Conservation (phyloP, 2,113 vertebrate genomes). For the Collichthys lucidus region DNA sequence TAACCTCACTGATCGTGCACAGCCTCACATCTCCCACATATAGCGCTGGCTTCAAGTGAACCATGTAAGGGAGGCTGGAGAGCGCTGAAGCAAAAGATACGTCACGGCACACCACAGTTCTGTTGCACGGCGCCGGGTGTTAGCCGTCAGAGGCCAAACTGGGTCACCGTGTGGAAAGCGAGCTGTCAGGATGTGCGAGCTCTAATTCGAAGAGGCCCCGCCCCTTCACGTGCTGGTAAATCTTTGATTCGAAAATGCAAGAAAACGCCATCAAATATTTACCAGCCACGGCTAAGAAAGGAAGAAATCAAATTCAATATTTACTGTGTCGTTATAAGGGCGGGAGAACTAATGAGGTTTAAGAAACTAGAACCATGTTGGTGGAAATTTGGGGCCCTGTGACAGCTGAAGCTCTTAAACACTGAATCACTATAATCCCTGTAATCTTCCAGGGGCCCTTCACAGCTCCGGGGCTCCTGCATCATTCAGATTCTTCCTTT, state of each 20-base stretch:
- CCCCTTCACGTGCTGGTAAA: slow-evolving; percentile 64
- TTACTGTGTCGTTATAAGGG: slow-evolving; percentile 64
- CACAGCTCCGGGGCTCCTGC: neutral
- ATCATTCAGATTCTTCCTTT: neutral
- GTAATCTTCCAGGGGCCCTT: neutral
- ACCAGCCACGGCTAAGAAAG: slow-evolving; percentile 67
- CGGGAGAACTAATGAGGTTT: slow-evolving; percentile 52
- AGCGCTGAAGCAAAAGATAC: slow-evolving; percentile 26
- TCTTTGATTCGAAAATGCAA: slow-evolving; percentile 74
- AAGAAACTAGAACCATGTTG: slow-evolving; percentile 17
- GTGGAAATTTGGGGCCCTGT: neutral
- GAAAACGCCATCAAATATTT: slow-evolving; percentile 77
- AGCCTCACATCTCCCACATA: slow-evolving; percentile 16
- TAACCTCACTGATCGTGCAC: slow-evolving; percentile 36
- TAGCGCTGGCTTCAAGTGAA: slow-evolving; percentile 26
- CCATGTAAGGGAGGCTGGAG: slow-evolving; percentile 32
- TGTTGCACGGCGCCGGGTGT: neutral
- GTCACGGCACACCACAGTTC: slow-evolving; percentile 1
- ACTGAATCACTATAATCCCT: neutral
- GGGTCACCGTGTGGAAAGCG: slow-evolving; percentile 30
- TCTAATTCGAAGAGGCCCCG: slow-evolving; percentile 30
- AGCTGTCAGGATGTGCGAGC: slow-evolving; percentile 29
- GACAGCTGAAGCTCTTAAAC: neutral
- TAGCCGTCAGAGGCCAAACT: slow-evolving; percentile 38
- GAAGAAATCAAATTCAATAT: slow-evolving; percentile 76